Conservation (phyloP, 2,113 vertebrate genomes). For the Stigmatopora argus region DNA sequence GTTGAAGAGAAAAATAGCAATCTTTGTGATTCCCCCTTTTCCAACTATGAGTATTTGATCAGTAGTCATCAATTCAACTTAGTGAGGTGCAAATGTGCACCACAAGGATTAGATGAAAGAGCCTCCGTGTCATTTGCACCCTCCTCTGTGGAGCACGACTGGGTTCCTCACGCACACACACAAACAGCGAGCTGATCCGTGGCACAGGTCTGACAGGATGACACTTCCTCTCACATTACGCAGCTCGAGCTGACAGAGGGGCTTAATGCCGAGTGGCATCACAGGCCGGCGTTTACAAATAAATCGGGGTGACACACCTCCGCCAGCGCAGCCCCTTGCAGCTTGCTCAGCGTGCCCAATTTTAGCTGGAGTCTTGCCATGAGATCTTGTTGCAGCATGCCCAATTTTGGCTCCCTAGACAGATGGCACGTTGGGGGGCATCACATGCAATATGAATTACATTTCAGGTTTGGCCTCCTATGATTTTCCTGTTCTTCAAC, state of each 20-base stretch:
- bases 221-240: slow-evolving; percentile 69
- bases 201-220: slow-evolving; percentile 66
- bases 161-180: slow-evolving; percentile 42
- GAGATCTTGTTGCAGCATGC: slow-evolving; percentile 35
- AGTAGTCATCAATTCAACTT: slow-evolving; percentile 75
- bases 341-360: slow-evolving; percentile 48
- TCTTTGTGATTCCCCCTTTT: slow-evolving; percentile 59
- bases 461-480: slow-evolving; percentile 5
- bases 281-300: slow-evolving; percentile 55
- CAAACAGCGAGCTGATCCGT: slow-evolving; percentile 61
- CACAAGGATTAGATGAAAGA: slow-evolving; percentile 74
- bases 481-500: background rate
- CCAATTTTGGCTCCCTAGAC: slow-evolving; percentile 25
- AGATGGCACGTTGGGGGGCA: slow-evolving; percentile 32
- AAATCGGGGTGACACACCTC: slow-evolving; percentile 58
- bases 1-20: slow-evolving; percentile 60
- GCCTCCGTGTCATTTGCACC: slow-evolving; percentile 65
- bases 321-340: slow-evolving; percentile 49
- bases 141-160: slow-evolving; percentile 61
- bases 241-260: slow-evolving; percentile 63
- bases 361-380: slow-evolving; percentile 47
- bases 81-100: slow-evolving; percentile 69
- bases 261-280: slow-evolving; percentile 66
- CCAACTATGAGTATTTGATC: slow-evolving; percentile 73
- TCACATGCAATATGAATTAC: slow-evolving; percentile 23